Conservation (phyloP, 2,113 vertebrate species). For the Erinaceus europaeus region DNA sequence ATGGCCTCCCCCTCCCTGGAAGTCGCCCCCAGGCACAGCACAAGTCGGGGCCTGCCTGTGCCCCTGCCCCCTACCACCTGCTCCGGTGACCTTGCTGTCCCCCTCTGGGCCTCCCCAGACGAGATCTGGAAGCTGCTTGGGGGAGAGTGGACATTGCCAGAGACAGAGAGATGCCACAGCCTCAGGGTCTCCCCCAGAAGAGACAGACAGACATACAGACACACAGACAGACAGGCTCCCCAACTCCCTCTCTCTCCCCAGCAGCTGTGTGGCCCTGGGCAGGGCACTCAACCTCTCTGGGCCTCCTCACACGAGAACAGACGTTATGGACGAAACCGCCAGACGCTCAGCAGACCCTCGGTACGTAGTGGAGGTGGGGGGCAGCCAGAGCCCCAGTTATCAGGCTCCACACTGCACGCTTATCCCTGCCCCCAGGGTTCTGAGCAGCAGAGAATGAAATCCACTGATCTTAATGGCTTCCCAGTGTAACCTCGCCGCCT, state of each 20-base stretch:
- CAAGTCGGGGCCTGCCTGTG: neutral
- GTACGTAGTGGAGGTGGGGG: neutral
- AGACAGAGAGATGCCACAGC: neutral
- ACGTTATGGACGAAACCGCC: neutral
- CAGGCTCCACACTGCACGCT: neutral
- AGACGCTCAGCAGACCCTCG: neutral
- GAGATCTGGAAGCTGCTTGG: neutral
- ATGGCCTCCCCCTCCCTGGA: too few relatives aligned
- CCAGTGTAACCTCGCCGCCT: neutral
- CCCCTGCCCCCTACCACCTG: neutral
- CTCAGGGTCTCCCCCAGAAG: neutral
- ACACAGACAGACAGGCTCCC: neutral
- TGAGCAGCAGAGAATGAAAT: neutral
- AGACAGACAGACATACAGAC: neutral
- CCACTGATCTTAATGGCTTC: neutral
- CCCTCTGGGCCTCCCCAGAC: neutral
- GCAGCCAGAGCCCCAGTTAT: neutral
- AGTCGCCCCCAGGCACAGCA: constrained; percentile 66
- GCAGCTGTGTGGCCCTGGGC: neutral
- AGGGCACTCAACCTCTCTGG: too few relatives aligned
- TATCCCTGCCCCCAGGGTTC: neutral
- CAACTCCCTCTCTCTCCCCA: neutral
- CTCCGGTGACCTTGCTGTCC: neutral
- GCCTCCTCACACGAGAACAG: neutral
- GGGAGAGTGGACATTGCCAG: neutral